phyloP scores from a whole-genome alignment of 2,113 vertebrate species.

The Lates calcarifer region DNA sequence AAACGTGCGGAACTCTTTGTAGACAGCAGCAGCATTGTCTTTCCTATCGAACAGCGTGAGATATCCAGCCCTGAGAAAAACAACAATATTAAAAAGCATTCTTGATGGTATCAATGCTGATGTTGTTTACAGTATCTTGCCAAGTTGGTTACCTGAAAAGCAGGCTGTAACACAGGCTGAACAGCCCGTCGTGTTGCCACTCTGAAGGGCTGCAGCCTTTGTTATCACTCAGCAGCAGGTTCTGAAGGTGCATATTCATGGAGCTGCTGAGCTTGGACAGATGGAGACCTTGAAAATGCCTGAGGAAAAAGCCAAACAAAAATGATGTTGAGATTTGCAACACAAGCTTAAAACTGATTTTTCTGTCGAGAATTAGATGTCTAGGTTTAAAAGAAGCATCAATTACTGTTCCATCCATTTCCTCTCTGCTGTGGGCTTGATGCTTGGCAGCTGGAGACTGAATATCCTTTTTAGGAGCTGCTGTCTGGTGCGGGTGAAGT shows the following conservation, averaged over 20 bases:
- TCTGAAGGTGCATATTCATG: conserved; percentile 83
- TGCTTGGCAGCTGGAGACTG: conserved; percentile 79
- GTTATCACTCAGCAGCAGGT: conserved; percentile 74
- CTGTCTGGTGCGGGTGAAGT: conserved; percentile 78
- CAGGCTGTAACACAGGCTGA: conserved; percentile 86
- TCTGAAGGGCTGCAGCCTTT: neutral
- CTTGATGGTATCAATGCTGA: neutral
- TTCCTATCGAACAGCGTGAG: conserved; percentile 81
- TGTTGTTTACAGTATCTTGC: neutral
- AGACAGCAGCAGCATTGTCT: conserved; percentile 71
- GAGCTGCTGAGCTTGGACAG: conserved; percentile 80
- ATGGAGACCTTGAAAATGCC: conserved; percentile 84
- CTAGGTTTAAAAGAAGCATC: neutral
- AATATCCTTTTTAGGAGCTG: conserved; percentile 87
- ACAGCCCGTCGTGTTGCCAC: conserved; percentile 87
- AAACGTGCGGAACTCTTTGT: conserved; percentile 85
- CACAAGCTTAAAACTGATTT: neutral
- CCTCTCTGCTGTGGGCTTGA: conserved; percentile 78
- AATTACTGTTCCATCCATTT: conserved; percentile 83
- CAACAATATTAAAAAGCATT: neutral
- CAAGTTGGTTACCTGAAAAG: conserved; percentile 86
- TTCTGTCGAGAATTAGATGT: neutral
- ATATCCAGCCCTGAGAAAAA: conserved; percentile 86
- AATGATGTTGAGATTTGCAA: neutral
- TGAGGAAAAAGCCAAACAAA: conserved; percentile 52